These are phyloP conservation scores for Holacanthus passer DNA, from an alignment of 2,113 vertebrate species.

Conservation along the genomic window DNA sequence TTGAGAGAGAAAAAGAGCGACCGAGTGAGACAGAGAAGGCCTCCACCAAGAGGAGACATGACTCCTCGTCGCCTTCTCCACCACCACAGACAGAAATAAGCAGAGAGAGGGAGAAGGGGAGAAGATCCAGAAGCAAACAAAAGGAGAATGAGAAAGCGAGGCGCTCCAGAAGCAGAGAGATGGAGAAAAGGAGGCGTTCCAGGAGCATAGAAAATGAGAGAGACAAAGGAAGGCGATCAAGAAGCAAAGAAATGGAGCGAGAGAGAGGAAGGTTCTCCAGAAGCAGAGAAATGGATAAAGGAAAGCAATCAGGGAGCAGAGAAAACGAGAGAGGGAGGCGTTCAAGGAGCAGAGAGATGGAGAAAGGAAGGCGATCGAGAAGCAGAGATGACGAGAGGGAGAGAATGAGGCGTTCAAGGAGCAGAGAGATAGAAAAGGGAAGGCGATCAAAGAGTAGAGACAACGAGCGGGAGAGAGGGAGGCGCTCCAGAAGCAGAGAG, in stretches of 20 bases:
- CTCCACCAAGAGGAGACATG: conserved; percentile 58
- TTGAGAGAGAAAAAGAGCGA: conserved; percentile 52
- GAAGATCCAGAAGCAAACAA: conserved; percentile 37
- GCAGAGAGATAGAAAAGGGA: background rate
- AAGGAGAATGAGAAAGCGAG: conserved; percentile 22
- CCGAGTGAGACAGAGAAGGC: conserved; percentile 46
- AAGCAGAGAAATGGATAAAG: conserved; percentile 48
- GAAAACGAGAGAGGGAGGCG: conserved; percentile 27
- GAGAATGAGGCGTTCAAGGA: background rate
- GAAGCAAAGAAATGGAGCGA: conserved; percentile 9
- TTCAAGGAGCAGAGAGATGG: conserved; percentile 18
- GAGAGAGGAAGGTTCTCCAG: conserved; percentile 2
- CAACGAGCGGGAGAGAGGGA: background rate
- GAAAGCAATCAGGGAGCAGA: conserved; percentile 31
- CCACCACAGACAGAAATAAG: conserved; percentile 37
- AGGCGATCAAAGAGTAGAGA: conserved; percentile 12
- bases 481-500: conserved; percentile 13
- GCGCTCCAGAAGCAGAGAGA: background rate
- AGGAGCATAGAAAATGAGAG: conserved; percentile 24
- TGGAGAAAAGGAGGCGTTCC: background rate
- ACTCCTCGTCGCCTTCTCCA: conserved; percentile 69
- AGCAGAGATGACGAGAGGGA: conserved; percentile 36
- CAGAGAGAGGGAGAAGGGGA: conserved; percentile 46
- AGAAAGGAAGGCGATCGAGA: background rate
- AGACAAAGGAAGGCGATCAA: conserved; percentile 15